These are phyloP conservation scores for Sander vitreus DNA, from an alignment of 2,113 vertebrate species.

Conservation along the genomic window DNA sequence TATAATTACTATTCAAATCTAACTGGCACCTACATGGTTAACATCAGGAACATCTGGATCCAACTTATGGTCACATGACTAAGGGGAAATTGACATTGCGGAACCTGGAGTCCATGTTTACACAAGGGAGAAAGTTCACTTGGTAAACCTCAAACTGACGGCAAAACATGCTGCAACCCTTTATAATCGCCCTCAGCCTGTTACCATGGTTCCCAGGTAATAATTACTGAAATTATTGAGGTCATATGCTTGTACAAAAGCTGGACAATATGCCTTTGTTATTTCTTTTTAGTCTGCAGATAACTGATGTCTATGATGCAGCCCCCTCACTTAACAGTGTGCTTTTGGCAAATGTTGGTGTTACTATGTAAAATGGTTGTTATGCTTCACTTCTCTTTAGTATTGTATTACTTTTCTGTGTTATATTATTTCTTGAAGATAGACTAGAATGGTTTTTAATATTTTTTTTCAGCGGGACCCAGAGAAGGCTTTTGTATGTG, in stretches of 20 bases:
- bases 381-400: neutral
- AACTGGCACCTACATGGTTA: slow-evolving; percentile 70
- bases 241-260: neutral
- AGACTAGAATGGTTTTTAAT: slow-evolving; percentile 17
- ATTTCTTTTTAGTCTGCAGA: neutral
- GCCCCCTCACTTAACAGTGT: neutral
- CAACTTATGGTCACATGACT: slow-evolving; percentile 66
- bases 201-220: slow-evolving; percentile 77
- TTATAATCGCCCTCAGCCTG: slow-evolving; percentile 47
- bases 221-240: slow-evolving; percentile 1
- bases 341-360: slow-evolving; percentile 5
- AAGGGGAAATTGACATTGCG: slow-evolving; percentile 13
- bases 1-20: neutral
- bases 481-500: slow-evolving; percentile 16
- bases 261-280: neutral
- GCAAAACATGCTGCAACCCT: slow-evolving; percentile 58
- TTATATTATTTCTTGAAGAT: slow-evolving; percentile 27
- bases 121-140: neutral
- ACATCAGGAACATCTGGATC: slow-evolving; percentile 75
- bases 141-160: neutral
- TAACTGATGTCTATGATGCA: slow-evolving; percentile 1
- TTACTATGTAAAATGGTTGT: neutral
- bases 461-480: slow-evolving; percentile 20
- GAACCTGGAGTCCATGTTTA: slow-evolving; percentile 28
- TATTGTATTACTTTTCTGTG: slow-evolving; percentile 18